Percentiles rank a stretch among this genome's conserved stretches.
Conservation (phyloP, 2,113 vertebrate genomes). For the Pholis gunnellus region DNA sequence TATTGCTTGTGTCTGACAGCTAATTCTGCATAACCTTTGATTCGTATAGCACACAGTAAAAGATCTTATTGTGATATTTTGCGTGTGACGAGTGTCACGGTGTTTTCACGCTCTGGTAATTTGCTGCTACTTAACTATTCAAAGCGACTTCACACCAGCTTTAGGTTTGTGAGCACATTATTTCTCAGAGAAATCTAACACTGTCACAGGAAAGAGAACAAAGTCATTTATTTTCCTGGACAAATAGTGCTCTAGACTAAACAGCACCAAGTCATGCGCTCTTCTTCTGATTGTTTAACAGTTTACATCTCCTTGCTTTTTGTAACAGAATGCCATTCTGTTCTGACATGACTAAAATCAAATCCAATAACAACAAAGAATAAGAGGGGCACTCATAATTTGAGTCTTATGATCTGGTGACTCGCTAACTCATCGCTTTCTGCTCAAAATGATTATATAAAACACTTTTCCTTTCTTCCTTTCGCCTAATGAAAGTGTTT, state of each 20-base stretch:
- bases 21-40: background rate
- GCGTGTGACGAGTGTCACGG: background rate
- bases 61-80: background rate
- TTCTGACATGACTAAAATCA: constrained; percentile 18
- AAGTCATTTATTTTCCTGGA: background rate
- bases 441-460: constrained; percentile 47
- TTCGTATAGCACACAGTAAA: background rate
- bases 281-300: constrained; percentile 1
- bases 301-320: constrained; percentile 3
- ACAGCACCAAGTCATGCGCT: constrained; percentile 34
- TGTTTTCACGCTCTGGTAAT: background rate
- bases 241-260: background rate
- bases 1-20: background rate
- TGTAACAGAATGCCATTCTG: background rate
- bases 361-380: constrained; percentile 21
- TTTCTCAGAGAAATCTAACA: constrained; percentile 10
- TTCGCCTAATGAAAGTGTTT: constrained; percentile 23
- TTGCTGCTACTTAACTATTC: background rate
- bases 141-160: background rate
- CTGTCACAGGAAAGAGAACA: background rate
- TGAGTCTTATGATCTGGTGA: constrained; percentile 33
- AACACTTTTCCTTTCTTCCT: constrained; percentile 8
- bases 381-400: background rate
- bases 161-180: background rate
- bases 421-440: constrained; percentile 40